Evolutionary conservation across 2,888 invertebrate genomes (phyloP).

Genomic region (Merodon equestris): DNA sequence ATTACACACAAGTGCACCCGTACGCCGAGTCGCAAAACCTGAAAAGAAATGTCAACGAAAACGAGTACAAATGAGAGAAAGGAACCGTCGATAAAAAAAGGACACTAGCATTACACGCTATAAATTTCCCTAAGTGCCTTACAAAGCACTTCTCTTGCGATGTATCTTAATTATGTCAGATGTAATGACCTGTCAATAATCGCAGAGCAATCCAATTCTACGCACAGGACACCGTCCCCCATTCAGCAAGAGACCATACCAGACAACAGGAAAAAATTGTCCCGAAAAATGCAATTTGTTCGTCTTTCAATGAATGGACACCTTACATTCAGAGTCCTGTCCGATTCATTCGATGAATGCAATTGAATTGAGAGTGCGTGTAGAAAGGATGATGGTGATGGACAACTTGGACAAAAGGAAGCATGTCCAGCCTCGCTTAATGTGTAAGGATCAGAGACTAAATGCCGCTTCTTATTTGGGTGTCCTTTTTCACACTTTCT

Average conservation of each 20-base stretch:
- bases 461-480: constrained; percentile 51
- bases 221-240: constrained; percentile 37
- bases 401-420: constrained; percentile 57
- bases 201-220: constrained; percentile 46
- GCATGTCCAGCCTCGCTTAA: constrained; percentile 64
- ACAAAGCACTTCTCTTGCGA: constrained; percentile 42
- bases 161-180: constrained; percentile 70
- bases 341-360: no score
- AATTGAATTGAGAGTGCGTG: constrained; percentile 29
- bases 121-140: constrained; percentile 55
- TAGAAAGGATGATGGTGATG: constrained; percentile 43
- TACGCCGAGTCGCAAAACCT: constrained; percentile 1
- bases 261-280: constrained; percentile 17
- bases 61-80: constrained; percentile 8
- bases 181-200: constrained; percentile 71
- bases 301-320: constrained; percentile 63
- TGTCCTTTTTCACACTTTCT: constrained; percentile 64
- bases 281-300: constrained; percentile 59
- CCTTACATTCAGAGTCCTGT: no score
- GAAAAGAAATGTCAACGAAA: constrained; percentile 6
- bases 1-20: constrained; percentile 48
- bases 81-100: constrained; percentile 22
- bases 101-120: constrained; percentile 56
- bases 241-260: constrained; percentile 21
- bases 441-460: constrained; percentile 51